These are phyloP conservation scores for Portunus trituberculatus DNA, from an alignment of 1,140 invertebrate genomes.

Conservation along the genomic window DNA sequence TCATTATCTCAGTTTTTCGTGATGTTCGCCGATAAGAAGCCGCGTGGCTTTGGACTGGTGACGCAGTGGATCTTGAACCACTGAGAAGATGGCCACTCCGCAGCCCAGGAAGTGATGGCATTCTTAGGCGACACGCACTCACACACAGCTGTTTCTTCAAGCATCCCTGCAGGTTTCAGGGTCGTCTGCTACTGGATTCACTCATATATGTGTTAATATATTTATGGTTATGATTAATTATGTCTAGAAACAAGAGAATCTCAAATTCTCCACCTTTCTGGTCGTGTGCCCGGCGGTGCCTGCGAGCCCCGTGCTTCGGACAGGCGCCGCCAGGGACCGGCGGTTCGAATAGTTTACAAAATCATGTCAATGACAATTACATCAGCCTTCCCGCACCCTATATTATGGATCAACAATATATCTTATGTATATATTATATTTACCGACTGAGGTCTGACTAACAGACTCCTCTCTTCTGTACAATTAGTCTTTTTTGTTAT, in stretches of 20 bases:
- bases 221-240: no score
- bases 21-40: not conserved
- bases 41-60: not conserved
- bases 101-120: not conserved
- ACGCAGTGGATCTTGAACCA: not conserved
- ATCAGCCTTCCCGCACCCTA: conserved; percentile 25
- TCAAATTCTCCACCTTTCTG: not conserved
- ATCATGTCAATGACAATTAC: not conserved
- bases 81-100: not conserved
- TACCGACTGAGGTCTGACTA: conserved; percentile 5
- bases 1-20: not conserved
- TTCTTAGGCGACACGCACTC: not conserved
- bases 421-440: conserved; percentile 16
- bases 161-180: not conserved
- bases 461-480: not conserved
- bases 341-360: not conserved
- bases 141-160: not conserved
- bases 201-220: not conserved
- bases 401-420: not conserved
- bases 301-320: not conserved
- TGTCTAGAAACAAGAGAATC: not conserved
- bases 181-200: not conserved
- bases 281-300: no score
- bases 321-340: not conserved
- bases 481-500: conserved; percentile 24